Evolutionary conservation across 1,140 invertebrate species (phyloP), one percentile per base, ranked within the genome.

Genomic region (Eumeta japonica): DNA sequence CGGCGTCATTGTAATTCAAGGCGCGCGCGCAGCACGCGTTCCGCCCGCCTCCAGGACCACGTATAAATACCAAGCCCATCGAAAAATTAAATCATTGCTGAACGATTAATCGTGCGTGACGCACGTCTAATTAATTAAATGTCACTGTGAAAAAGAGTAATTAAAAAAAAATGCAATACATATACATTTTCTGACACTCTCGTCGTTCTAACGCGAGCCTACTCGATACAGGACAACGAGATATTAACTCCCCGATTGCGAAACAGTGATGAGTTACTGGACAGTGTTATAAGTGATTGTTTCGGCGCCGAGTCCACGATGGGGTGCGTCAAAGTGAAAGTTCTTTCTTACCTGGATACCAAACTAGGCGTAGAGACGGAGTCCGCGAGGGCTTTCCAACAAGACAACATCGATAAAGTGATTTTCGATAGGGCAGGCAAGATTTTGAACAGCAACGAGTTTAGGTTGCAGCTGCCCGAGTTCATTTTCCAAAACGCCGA

Each of bases 221-320:
- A 79, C 37, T 64, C 71, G 41, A 75, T 75, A 51, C 71, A 66
- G 48, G 63, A 63, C 46, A 80, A 79, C 63, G 76, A 76, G 48
- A 70, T 73, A 18, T 35, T 39, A 35, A 77, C 78, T 19, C 78
- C 82, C 32, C 75, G 79, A 42, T 78, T 83, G 52, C 62, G 65
- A 41, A 77, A 67, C 42, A 81, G 82, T 57, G 81, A 85, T 45
- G 83, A 88, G 57, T 77, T 89, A 11, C 76, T 89, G 17, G 79
- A 81, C 10, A 80, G 79, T 48, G 84, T 88, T 36, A 71, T 88
- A 45, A 82, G 83, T 73, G 82, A 83, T 58, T 89, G 87, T 75
- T 81, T 83, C 49, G 77, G 79, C 44, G 75, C 79, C 10, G 79
- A 84, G 39, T 79, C 79, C 0, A 81, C 81, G 45, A 80, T 82